phyloP scores from a whole-genome alignment of 1,140 invertebrate species.

The Amphibalanus amphitrite region DNA sequence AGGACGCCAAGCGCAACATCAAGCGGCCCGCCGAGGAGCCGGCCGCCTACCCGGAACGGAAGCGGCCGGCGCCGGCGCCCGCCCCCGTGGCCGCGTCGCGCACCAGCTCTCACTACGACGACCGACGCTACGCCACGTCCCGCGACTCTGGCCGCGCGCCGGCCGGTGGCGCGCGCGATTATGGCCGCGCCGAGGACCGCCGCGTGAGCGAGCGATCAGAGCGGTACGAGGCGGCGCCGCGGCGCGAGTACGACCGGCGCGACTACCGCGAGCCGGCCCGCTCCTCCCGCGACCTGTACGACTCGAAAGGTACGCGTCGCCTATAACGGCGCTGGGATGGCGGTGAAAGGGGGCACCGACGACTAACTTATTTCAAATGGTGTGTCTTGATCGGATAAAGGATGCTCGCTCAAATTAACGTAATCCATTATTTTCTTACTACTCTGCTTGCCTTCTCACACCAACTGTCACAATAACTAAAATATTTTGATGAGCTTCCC shows the following conservation, averaged over 20 bases:
- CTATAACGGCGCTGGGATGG: too few relatives aligned
- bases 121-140: not conserved
- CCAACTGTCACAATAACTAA: too few relatives aligned
- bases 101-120: conserved; percentile 8
- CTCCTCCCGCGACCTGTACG: not conserved
- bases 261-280: not conserved
- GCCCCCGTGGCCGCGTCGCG: not conserved
- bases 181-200: not conserved
- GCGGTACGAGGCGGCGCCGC: conserved; percentile 1
- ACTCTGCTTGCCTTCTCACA: too few relatives aligned
- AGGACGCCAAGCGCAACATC: conserved; percentile 8
- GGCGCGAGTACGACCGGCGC: not conserved
- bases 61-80: not conserved
- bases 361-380: too few relatives aligned
- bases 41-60: not conserved
- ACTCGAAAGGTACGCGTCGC: not conserved
- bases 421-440: too few relatives aligned
- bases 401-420: too few relatives aligned
- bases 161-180: not conserved
- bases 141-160: not conserved
- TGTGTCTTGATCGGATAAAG: too few relatives aligned
- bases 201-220: not conserved
- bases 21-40: conserved; percentile 9
- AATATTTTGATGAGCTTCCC: too few relatives aligned
- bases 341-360: too few relatives aligned